Conservation (phyloP, 1,140 invertebrate species). For the Cataglyphis hispanica region DNA sequence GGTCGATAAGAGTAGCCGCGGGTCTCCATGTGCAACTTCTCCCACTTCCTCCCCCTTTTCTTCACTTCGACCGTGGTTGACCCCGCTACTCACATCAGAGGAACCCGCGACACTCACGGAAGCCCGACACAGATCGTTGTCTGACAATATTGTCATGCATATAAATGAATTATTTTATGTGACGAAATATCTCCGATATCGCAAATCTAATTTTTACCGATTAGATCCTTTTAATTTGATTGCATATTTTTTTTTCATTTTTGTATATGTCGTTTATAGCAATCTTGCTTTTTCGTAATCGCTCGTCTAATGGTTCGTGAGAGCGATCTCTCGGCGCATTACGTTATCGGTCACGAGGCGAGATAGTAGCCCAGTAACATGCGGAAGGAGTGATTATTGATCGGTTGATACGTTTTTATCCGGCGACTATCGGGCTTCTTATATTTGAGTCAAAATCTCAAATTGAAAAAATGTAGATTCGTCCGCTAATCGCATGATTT, state of each 20-base stretch:
- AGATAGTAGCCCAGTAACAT: conserved; percentile 61
- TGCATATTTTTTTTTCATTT: not conserved
- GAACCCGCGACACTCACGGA: conserved; percentile 17
- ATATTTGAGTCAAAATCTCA: not conserved
- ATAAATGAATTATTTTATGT: not conserved
- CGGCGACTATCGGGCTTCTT: not conserved
- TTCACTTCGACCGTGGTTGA: conserved; percentile 46
- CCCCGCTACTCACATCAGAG: not conserved
- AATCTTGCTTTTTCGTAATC: not conserved
- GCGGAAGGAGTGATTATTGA: conserved; percentile 46
- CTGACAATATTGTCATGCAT: not conserved
- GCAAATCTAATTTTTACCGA: not conserved
- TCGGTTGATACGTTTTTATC: conserved; percentile 42
- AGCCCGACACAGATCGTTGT: not conserved
- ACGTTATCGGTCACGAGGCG: conserved; percentile 4
- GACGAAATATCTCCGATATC: not conserved
- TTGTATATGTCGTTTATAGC: not conserved
- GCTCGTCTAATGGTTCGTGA: not conserved
- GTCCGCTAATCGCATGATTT: not conserved
- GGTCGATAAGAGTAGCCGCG: conserved; percentile 6
- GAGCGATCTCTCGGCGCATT: conserved; percentile 9
- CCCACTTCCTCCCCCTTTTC: not conserved
- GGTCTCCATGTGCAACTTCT: conserved; percentile 33
- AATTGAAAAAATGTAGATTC: not conserved
- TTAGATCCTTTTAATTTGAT: not conserved